Evolutionary conservation across 2,113 vertebrate species (phyloP), one percentile per base, ranked within the genome.

Genomic region (Monarcha castaneiventris): DNA sequence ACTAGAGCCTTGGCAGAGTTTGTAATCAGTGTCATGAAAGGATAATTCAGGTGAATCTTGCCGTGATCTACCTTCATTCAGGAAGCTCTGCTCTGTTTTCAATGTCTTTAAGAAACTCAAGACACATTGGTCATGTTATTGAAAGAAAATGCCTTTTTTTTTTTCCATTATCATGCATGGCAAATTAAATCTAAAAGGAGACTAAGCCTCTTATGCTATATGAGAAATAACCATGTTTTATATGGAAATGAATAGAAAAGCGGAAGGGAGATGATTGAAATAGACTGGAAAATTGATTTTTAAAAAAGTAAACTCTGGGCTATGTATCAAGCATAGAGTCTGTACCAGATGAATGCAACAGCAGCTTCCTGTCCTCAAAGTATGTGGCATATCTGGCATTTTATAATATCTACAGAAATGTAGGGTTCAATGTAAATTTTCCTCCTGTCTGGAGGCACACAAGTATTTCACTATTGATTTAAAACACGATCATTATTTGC

Each of bases 71-170:
- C 29, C 63, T n/a, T 12, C 54, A 76, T 20, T 81, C 77, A 73
- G 59, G 35, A 87, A 87, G 6, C 35, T 59, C 35, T 91, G 48
- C 33, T 77, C 39, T 41, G 39, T 84, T 91, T 91, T 84, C 49
- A 76, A 6, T 22, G 10, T 74, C 41, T 48, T 69, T 62, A 39
- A 80, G 43, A 39, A 80, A 66, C 73, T 64, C 30, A 71, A 76
- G 43, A 35, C 27, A 74, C 0, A 0, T 33, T 43, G 51, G 32
- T 73, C 18, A 51, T 0, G 0, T 51, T 55, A 63, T 1, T 63
- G 25, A 54, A 87, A 79, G 52, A 67, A 84, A 84, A 78, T 27
- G 7, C 6, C 4, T 5, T 10, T 59, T 51, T 35, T 87, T 41
- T 87, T 79, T 13, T n/a, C 39, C 14, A 13, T 56, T 59, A 44